A percentile compares a stretch with the other conserved stretches of the same genome.
These are phyloP conservation scores for Trachythela sp. DNA, from an alignment of 64 coral and sea anemone genomes.

Conservation along the genomic window DNA sequence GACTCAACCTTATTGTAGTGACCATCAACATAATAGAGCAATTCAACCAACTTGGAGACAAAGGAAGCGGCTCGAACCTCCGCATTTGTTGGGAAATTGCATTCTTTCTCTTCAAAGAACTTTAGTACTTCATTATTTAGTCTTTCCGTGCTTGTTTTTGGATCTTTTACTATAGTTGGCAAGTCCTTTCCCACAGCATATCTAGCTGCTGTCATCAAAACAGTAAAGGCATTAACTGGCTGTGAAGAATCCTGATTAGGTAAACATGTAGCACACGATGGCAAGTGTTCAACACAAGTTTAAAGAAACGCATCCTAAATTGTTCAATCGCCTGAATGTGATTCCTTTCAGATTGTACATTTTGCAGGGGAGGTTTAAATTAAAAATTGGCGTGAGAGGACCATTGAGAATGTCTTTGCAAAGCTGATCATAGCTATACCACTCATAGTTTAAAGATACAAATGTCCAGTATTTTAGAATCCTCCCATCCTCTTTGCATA, in stretches of 20 bases:
- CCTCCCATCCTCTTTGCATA: no score
- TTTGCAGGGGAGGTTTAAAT: conserved; percentile 17
- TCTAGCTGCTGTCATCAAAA: conserved; percentile 23
- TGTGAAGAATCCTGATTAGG: background rate
- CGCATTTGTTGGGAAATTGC: background rate
- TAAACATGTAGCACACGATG: background rate
- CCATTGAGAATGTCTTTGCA: background rate
- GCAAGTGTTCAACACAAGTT: background rate
- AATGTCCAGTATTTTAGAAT: no score
- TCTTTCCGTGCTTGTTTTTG: conserved; percentile 21
- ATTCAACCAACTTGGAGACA: background rate
- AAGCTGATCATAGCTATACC: background rate
- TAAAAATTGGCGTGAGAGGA: background rate
- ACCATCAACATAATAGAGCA: background rate
- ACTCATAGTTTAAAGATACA: no score
- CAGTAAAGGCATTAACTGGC: background rate
- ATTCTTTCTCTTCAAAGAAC: background rate
- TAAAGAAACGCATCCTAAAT: background rate
- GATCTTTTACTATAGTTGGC: background rate
- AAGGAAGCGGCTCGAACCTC: background rate
- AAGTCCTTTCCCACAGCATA: conserved; percentile 26
- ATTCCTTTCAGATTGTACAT: conserved; percentile 1
- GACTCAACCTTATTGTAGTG: background rate
- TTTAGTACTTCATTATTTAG: conserved; percentile 23
- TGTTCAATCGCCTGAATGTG: background rate